phyloP scores from a whole-genome alignment of 2,888 invertebrate species.

The Tolmerus cingulatus region DNA sequence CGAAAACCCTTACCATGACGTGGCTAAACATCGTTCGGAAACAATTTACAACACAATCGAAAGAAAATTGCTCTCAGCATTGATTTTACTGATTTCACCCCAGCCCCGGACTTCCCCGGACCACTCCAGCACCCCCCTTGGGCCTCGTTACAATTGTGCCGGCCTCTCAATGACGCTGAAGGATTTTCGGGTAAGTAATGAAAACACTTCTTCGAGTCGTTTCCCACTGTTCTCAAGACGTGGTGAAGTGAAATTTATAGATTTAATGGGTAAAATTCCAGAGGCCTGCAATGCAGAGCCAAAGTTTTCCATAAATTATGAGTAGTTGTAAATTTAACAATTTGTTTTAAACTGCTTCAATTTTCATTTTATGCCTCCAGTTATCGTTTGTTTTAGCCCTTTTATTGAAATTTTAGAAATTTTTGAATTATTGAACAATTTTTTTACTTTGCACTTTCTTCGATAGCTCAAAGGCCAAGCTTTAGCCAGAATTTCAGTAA shows the following conservation, averaged over 20 bases:
- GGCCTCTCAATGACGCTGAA: not conserved
- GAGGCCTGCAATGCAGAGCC: not conserved
- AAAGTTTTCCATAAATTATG: not conserved
- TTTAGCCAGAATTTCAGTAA: no score
- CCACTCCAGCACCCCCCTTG: not conserved
- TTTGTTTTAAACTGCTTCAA: not conserved
- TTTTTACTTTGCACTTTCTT: no score
- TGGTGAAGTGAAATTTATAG: not conserved
- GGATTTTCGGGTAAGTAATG: not conserved
- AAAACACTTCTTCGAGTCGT: not conserved
- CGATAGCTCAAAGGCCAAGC: no score
- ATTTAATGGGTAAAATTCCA: not conserved
- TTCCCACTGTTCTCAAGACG: not conserved
- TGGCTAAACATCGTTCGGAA: constrained; percentile 27
- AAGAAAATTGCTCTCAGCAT: constrained; percentile 32
- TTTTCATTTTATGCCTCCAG: not conserved
- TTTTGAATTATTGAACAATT: not conserved
- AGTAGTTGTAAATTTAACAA: not conserved
- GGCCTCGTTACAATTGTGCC: not conserved
- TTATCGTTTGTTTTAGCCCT: not conserved
- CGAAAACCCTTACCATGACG: constrained; percentile 13
- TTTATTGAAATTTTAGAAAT: not conserved
- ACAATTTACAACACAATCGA: constrained; percentile 42
- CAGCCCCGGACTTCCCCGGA: not conserved
- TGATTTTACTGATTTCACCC: constrained; percentile 27